Base-by-base conservation (phyloP, 2,797 vertebrate species). In the Pangasius krempfi region DNA sequence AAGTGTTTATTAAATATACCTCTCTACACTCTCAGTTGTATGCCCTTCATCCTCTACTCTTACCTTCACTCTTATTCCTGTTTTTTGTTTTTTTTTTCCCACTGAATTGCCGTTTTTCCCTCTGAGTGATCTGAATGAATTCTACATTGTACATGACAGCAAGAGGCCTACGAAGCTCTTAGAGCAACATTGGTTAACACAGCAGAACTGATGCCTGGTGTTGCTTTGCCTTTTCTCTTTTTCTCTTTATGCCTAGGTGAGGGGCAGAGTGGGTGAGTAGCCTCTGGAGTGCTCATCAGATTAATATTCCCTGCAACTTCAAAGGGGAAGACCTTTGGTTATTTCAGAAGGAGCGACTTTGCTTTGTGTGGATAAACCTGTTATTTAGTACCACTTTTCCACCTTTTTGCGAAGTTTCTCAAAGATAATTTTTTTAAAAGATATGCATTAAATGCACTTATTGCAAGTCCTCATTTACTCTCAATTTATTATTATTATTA, bases 211-310 rank as follows among this genome's bases (percentile, higher is more conserved):
- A 80, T 88, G 75, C 50, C 84, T 89, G 78, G 52, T 92, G 90
- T 90, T 89, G 81, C 66, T 87, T 88, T 93, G 92, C 90, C 93
- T 89, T 94, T 78, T 93, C 87, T 92, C 87, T 83, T 92, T 90
- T 93, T 91, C 79, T 92, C 88, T 81, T 80, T 89, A 81, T 89
- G 58, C 30, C 37, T 87, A 91, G 91, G 89, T 92, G 81, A 87
- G 70, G 58, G 81, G 60, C 70, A 85, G 86, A 88, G 64, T 54
- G 64, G 90, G 85, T 88, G 86, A 89, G 88, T 85, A 83, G 89
- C 90, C 87, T 76, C 80, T 92, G 91, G 78, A 78, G 75, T 91
- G 84, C 80, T 90, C 60, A 79, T 50, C 87, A 86, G 84, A 73
- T 76, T 56, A 89, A n/a, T 60, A 84, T 40, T 82, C 13, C 47